These are phyloP conservation scores for Camponotus floridanus DNA, from an alignment of 1,140 invertebrate species.

Conservation along the genomic window DNA sequence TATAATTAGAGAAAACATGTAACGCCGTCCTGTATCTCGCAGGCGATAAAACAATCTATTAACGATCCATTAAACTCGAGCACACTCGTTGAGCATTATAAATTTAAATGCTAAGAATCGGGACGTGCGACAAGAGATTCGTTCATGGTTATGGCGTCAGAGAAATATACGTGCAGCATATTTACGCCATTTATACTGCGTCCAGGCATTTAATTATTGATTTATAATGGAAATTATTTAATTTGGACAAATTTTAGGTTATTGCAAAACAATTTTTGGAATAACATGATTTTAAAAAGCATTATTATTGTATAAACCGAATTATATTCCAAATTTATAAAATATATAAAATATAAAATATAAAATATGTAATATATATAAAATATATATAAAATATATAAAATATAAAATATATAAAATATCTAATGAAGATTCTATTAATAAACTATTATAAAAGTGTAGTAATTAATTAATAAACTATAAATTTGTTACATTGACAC, in stretches of 20 bases:
- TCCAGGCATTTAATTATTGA: conserved; percentile 26
- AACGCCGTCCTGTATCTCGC: conserved; percentile 10
- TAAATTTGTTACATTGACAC: neutral
- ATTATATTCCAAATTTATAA: neutral
- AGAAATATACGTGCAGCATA: conserved; percentile 41
- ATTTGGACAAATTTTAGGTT: neutral
- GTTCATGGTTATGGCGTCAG: conserved; percentile 15
- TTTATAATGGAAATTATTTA: conserved; percentile 46
- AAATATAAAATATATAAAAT: too few species aligned
- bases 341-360: too few species aligned
- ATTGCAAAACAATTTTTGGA: neutral
- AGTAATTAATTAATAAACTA: neutral
- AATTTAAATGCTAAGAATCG: conserved; percentile 53
- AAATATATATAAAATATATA: too few species aligned
- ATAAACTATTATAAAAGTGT: neutral
- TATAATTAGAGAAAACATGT: conserved; percentile 22
- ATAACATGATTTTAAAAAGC: neutral
- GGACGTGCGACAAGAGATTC: conserved; percentile 24
- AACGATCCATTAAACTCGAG: conserved; percentile 55
- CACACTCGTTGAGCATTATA: conserved; percentile 30
- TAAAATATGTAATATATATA: too few species aligned
- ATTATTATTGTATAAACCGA: neutral
- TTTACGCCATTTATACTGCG: neutral
- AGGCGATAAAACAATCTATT: conserved; percentile 58
- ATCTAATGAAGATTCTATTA: neutral